Percentiles rank a stretch among this genome's conserved stretches.
Conservation (phyloP, 2,888 invertebrate species). For the Criorhina ranunculi region DNA sequence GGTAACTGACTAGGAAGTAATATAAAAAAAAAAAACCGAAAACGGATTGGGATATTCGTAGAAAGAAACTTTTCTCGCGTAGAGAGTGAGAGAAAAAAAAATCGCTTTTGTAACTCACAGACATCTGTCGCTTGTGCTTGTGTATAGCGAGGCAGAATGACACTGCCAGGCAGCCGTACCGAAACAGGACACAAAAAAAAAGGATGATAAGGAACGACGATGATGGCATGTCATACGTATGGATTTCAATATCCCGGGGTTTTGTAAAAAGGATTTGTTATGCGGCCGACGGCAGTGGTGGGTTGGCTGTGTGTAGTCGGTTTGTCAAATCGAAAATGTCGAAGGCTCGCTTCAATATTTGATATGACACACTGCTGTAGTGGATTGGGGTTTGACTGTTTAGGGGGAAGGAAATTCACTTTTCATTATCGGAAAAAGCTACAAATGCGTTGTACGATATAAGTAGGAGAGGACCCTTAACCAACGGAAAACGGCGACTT, state of each 20-base stretch:
- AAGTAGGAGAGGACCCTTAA: not conserved
- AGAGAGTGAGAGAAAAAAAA: constrained; percentile 44
- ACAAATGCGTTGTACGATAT: not conserved
- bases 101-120: constrained; percentile 39
- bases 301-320: constrained; percentile 12
- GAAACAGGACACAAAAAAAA: constrained; percentile 42
- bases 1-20: constrained; percentile 43
- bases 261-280: constrained; percentile 56
- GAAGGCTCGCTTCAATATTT: constrained; percentile 32
- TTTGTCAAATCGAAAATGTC: constrained; percentile 36
- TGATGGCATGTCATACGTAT: constrained; percentile 63
- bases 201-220: constrained; percentile 51
- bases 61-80: not conserved
- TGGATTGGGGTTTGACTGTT: not conserved
- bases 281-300: constrained; percentile 14
- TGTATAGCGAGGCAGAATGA: constrained; percentile 25
- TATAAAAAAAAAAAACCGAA: constrained; percentile 21
- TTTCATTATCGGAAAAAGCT: constrained; percentile 18
- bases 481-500: not conserved
- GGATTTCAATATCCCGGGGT: constrained; percentile 62
- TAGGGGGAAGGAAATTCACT: not conserved
- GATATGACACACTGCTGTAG: not conserved
- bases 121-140: constrained; percentile 49
- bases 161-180: constrained; percentile 14
- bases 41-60: not conserved